Base-by-base conservation (phyloP, 2,113 vertebrate genomes). In the Hemiprocne comata region DNA sequence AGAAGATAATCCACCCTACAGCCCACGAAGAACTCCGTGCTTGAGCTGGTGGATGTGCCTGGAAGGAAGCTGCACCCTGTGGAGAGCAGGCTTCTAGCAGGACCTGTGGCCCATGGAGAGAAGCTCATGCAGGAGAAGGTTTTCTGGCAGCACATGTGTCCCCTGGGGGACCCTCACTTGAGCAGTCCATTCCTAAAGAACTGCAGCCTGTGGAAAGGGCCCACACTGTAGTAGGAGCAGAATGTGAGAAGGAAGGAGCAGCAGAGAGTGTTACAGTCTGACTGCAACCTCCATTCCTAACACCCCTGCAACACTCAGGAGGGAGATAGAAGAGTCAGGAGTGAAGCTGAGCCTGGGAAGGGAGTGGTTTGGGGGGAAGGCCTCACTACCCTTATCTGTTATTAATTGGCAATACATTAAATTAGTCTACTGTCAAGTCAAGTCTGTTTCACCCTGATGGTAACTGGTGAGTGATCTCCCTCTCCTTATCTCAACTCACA, bases 251-350 rank as follows among this genome's bases (percentile, higher is more conserved):
- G 25, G 31, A 76, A 69, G 53, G 34, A 60, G 25, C 34, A 69
- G 16, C 44, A 76, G 36, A 67, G 44, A 44, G 44, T 46, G 18
- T 46, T 46, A 46, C 17, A 16, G 44, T 18, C 44, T 46, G 44
- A 18, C 44, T 46, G 44, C 44, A 46, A 17, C 15, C 13, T 25
- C 14, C 9, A 5, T 60, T 70, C 55, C 23, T 20, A 18, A 50
- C 28, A 24, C 42, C 19, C 31, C 34, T 67, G 44, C 34, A 33
- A 31, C 1, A 1, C 26, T 21, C 4, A 0, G 3, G 11, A 17
- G 67, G 20, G 44, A 76, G 34, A 24, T 20, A 34, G 61, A 12
- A 42, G 40, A 42, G 40, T 42, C 40, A 42, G 40, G 40, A 42
- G 40, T 42, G 40, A 42, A 42, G 17, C 8, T 53, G 26, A 70